phyloP scores from a whole-genome alignment of 1,140 invertebrate genomes.

The Atta texana region DNA sequence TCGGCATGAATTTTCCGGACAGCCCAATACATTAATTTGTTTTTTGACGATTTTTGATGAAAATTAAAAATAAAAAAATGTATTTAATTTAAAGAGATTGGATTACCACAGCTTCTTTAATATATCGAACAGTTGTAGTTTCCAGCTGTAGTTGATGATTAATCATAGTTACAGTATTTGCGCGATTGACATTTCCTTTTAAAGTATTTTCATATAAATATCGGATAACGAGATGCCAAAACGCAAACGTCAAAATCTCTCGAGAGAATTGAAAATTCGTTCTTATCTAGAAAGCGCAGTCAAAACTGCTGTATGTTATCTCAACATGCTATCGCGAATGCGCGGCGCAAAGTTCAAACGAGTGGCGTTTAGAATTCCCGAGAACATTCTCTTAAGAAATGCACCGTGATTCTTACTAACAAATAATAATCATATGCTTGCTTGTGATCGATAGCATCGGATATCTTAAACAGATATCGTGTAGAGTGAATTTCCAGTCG shows the following conservation, averaged over 20 bases:
- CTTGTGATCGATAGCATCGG: conserved; percentile 9
- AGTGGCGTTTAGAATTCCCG: not conserved
- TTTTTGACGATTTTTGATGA: too few species aligned
- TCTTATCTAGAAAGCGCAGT: not conserved
- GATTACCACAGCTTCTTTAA: too few species aligned
- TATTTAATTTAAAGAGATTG: too few species aligned
- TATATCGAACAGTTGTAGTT: too few species aligned
- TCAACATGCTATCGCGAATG: not conserved
- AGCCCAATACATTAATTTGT: too few species aligned
- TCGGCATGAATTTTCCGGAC: too few species aligned
- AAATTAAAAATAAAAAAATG: too few species aligned
- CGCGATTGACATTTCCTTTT: not conserved
- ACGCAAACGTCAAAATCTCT: not conserved
- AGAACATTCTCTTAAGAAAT: not conserved
- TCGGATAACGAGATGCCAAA: not conserved
- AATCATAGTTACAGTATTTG: too few species aligned
- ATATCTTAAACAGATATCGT: not conserved
- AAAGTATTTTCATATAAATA: not conserved
- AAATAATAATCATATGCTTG: conserved; percentile 5
- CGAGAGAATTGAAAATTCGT: not conserved
- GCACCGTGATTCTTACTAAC: not conserved
- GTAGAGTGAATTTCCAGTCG: conserved; percentile 16
- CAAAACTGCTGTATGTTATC: not conserved
- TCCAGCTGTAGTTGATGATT: too few species aligned
- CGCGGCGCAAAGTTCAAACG: conserved; percentile 43